phyloP scores from a whole-genome alignment of 2,797 vertebrate species.

The Sebastes aleutianus region DNA sequence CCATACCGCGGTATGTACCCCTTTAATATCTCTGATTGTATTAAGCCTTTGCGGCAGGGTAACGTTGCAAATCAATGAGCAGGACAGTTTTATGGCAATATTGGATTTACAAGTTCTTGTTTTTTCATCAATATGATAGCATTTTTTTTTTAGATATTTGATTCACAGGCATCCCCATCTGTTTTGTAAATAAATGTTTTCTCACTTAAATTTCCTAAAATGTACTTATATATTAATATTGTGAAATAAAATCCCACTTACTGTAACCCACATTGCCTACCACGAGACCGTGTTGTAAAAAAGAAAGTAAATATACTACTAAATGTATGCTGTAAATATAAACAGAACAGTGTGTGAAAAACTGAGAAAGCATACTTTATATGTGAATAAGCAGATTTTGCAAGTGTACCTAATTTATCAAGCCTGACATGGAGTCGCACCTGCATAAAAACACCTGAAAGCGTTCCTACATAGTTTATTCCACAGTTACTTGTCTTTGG shows the following conservation, averaged over 20 bases:
- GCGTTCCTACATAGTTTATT: neutral
- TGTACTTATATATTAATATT: neutral
- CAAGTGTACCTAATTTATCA: slow-evolving; percentile 8
- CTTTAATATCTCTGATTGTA: neutral
- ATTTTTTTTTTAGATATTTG: neutral
- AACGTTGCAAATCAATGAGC: neutral
- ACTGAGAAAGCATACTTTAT: neutral
- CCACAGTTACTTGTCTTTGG: neutral
- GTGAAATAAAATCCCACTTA: neutral
- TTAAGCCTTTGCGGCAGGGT: neutral
- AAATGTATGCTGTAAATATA: neutral
- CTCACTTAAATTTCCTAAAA: neutral
- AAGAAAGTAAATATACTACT: neutral
- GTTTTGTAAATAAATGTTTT: neutral
- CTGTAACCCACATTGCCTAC: neutral
- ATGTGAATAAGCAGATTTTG: slow-evolving; percentile 30
- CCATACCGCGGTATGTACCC: neutral
- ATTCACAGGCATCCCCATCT: neutral
- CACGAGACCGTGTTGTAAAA: neutral
- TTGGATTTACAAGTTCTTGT: neutral
- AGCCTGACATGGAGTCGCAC: slow-evolving; percentile 1
- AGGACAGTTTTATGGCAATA: neutral
- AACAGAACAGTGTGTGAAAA: slow-evolving; percentile 3
- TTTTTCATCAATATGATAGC: neutral
- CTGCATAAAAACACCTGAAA: slow-evolving; percentile 23